Evolutionary conservation across 2,888 invertebrate species (phyloP).

Genomic region (Cistogaster globosa): DNA sequence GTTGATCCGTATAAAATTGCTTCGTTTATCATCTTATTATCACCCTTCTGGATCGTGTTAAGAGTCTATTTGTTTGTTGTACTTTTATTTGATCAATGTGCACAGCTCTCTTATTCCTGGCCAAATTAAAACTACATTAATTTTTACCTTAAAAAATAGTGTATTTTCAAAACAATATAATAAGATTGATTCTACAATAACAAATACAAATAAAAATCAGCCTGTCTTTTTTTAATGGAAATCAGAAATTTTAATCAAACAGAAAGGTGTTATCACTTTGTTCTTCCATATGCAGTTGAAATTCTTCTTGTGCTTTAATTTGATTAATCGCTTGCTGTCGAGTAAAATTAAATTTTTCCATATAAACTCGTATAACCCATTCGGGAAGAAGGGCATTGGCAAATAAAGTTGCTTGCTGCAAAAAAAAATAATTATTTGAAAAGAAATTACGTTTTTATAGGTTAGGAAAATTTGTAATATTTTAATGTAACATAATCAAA

Average conservation of each 20-base stretch:
- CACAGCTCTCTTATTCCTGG: too few relatives aligned
- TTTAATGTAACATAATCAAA: too few relatives aligned
- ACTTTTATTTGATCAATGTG: too few relatives aligned
- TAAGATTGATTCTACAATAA: not conserved
- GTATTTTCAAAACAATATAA: too few relatives aligned
- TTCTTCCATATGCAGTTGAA: constrained; percentile 74
- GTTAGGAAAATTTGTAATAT: not conserved
- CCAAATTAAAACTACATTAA: too few relatives aligned
- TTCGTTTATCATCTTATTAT: too few relatives aligned
- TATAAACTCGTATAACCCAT: constrained; percentile 79
- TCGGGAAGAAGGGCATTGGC: constrained; percentile 79
- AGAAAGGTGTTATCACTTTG: constrained; percentile 73
- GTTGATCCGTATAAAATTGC: too few relatives aligned
- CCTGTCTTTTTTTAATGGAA: not conserved
- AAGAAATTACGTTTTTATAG: not conserved
- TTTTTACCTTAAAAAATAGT: too few relatives aligned
- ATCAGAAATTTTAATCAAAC: constrained; percentile 29
- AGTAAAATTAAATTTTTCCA: constrained; percentile 76
- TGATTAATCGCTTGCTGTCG: constrained; percentile 76
- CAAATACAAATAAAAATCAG: not conserved
- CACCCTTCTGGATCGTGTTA: too few relatives aligned
- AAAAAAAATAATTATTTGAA: constrained; percentile 48
- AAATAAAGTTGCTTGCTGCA: constrained; percentile 76
- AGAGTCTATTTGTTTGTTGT: too few relatives aligned
- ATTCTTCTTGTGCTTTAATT: constrained; percentile 76